A percentile compares a stretch with the other conserved stretches of the same genome.
Evolutionary conservation across 1,140 invertebrate species (phyloP).

Genomic region (Coptotermes formosanus): DNA sequence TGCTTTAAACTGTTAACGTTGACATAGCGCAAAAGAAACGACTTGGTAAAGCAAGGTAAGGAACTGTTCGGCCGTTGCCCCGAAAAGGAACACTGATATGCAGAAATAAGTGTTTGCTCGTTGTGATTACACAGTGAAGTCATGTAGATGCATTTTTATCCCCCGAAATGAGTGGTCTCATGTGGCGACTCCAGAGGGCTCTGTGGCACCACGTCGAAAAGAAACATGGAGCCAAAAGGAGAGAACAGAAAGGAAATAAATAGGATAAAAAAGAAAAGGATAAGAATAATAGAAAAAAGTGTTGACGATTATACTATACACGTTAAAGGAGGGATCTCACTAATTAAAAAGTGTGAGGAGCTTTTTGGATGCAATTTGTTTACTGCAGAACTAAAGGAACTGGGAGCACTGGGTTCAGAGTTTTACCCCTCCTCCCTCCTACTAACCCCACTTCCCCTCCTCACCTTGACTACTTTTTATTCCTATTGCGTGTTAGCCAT

Average conservation of each 20-base stretch:
- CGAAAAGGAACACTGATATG: too few species aligned
- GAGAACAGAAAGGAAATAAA: neutral
- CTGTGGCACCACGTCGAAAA: neutral
- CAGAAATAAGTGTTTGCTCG: neutral
- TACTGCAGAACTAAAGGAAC: neutral
- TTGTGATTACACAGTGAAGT: neutral
- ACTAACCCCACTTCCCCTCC: neutral
- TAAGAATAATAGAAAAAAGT: neutral
- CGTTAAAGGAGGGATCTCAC: neutral
- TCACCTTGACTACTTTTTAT: slow-evolving; percentile 25
- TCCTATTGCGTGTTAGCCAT: slow-evolving; percentile 26
- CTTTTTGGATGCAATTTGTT: slow-evolving; percentile 14
- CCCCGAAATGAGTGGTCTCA: neutral
- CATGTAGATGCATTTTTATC: neutral
- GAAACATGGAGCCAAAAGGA: neutral
- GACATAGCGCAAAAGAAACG: too few species aligned
- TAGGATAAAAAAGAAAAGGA: neutral
- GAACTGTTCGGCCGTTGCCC: too few species aligned
- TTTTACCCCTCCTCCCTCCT: neutral
- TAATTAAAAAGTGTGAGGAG: slow-evolving; percentile 20
- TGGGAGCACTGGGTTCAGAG: neutral
- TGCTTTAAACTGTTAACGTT: too few species aligned
- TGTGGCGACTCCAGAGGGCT: neutral
- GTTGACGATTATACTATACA: slow-evolving; percentile 16
- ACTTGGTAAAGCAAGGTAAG: too few species aligned